Evolutionary conservation across 2,113 vertebrate species (phyloP).

Genomic region (Cygnus buccinator): DNA sequence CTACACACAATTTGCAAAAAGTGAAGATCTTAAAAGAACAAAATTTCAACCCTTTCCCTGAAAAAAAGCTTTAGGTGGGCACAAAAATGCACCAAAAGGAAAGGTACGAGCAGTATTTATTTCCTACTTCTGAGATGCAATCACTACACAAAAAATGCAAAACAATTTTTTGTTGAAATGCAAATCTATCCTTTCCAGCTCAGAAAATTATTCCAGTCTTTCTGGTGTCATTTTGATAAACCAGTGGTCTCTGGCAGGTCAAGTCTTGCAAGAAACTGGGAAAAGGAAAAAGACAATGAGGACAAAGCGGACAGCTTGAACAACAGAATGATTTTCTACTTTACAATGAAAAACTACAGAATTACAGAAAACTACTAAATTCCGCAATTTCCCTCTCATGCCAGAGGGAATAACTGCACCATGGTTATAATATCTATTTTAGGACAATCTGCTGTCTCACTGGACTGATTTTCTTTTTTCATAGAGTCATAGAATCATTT

Average conservation of each 20-base stretch:
- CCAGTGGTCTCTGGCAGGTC: background rate
- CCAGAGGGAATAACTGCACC: constrained; percentile 5
- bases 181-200: background rate
- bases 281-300: background rate
- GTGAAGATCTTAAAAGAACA: background rate
- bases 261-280: background rate
- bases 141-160: background rate
- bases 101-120: background rate
- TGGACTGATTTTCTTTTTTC: background rate
- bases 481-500: too few species aligned
- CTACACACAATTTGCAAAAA: background rate
- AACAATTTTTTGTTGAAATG: accelerated
- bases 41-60: background rate
- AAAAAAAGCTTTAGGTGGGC: background rate
- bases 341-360: background rate
- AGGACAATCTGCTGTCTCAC: background rate
- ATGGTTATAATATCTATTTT: constrained; percentile 10
- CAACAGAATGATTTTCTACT: background rate
- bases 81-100: background rate
- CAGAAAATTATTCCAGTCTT: background rate
- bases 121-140: background rate
- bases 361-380: background rate
- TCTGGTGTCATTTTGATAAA: background rate
- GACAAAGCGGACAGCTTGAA: background rate
- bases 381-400: background rate